Percentiles rank a stretch among this genome's conserved stretches.
These are phyloP conservation scores for Rhinolophus ferrumequinum DNA, from an alignment of 2,113 vertebrate genomes.

Conservation along the genomic window DNA sequence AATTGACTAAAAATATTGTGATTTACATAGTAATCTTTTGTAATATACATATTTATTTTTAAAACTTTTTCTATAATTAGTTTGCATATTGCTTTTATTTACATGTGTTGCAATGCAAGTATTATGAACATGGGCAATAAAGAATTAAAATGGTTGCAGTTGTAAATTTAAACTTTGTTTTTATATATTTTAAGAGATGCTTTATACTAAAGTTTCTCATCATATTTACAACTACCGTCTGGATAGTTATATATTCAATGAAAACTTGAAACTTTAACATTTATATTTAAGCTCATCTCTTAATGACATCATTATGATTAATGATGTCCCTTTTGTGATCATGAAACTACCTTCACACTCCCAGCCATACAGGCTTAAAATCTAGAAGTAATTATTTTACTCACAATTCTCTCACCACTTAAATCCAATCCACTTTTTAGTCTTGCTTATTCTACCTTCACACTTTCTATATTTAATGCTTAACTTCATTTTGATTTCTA, in stretches of 20 bases:
- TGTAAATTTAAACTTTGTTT: background rate
- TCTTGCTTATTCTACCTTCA: background rate
- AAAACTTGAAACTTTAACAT: background rate
- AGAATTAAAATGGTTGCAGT: background rate
- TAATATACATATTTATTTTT: background rate
- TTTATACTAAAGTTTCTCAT: background rate
- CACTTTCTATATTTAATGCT: background rate
- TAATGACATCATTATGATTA: background rate
- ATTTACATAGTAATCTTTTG: background rate
- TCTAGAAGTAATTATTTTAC: background rate
- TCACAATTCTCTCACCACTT: background rate
- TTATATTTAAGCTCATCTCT: background rate
- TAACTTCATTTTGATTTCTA: background rate
- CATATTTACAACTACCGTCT: background rate
- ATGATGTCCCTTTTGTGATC: background rate
- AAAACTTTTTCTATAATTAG: background rate
- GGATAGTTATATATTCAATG: background rate
- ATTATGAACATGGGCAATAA: background rate
- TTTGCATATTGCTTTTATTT: conserved; percentile 7
- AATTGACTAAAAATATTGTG: background rate
- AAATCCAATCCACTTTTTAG: background rate
- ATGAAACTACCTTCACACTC: background rate
- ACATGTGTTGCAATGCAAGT: background rate
- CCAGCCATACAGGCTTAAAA: background rate
- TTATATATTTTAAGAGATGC: background rate